Conservation (phyloP, 2,888 invertebrate genomes). For the Lacanobia wlatinum region DNA sequence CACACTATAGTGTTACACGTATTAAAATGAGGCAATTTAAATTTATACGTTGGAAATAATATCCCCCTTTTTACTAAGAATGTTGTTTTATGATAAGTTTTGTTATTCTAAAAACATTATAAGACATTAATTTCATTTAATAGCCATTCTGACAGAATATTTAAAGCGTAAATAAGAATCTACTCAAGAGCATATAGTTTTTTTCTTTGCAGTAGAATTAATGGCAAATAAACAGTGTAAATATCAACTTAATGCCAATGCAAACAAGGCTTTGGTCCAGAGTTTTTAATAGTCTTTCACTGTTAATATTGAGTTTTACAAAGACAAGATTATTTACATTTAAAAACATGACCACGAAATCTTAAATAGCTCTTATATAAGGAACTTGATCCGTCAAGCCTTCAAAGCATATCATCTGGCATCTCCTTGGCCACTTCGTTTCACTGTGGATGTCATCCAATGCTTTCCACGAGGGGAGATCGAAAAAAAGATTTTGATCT, state of each 20-base stretch:
- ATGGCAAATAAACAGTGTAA: background rate
- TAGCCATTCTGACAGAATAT: too few relatives aligned
- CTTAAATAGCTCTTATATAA: background rate
- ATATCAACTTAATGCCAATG: too few relatives aligned
- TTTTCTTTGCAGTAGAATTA: too few relatives aligned
- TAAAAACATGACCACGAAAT: background rate
- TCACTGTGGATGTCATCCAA: background rate
- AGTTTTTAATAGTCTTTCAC: background rate
- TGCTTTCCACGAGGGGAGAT: background rate
- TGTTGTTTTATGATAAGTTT: background rate
- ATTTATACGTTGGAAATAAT: conserved; percentile 2
- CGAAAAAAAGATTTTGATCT: too few relatives aligned
- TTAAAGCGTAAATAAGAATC: too few relatives aligned
- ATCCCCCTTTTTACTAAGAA: background rate
- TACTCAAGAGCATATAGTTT: too few relatives aligned
- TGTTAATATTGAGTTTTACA: background rate
- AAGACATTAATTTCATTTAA: background rate
- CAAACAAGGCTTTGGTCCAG: background rate
- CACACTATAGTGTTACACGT: background rate
- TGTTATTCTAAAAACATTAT: background rate
- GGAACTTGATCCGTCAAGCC: background rate
- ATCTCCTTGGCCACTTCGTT: background rate
- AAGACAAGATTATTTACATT: background rate
- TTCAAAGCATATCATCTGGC: background rate
- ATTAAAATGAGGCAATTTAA: conserved; percentile 14